Conservation (phyloP, 1,140 invertebrate genomes). For the Yoshiicerus persimilis region DNA sequence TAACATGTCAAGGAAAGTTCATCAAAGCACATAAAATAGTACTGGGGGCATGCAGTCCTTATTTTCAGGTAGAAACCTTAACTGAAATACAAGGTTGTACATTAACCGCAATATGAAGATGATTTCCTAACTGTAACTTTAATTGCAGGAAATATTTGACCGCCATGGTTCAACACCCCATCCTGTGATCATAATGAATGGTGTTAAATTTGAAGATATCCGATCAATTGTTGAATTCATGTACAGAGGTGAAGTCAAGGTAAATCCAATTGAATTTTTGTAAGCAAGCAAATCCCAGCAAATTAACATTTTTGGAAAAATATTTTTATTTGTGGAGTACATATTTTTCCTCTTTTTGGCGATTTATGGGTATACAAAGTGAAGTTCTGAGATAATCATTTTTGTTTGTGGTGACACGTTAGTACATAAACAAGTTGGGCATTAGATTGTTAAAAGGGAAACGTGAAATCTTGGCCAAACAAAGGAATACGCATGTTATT, state of each 20-base stretch:
- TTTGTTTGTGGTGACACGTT: no score
- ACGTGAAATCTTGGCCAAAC: no score
- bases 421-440: no score
- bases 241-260: constrained; percentile 62
- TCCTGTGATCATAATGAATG: constrained; percentile 60
- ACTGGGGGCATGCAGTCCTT: constrained; percentile 62
- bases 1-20: constrained; percentile 60
- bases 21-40: constrained; percentile 63
- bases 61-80: constrained; percentile 57
- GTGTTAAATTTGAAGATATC: constrained; percentile 56
- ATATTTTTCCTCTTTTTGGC: no score
- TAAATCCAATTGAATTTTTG: constrained; percentile 43
- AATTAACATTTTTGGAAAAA: no score
- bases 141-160: constrained; percentile 55
- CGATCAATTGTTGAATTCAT: constrained; percentile 60
- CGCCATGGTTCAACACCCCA: constrained; percentile 55
- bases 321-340: no score
- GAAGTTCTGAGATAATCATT: no score
- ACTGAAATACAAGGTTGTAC: neutral
- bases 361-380: no score
- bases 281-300: no score
- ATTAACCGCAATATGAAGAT: neutral
- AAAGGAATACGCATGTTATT: no score
- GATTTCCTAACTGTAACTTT: neutral
- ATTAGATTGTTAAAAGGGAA: no score